Evolutionary conservation across 2,888 invertebrate genomes (phyloP).

Genomic region (Gymnoscelis rufifasciata): DNA sequence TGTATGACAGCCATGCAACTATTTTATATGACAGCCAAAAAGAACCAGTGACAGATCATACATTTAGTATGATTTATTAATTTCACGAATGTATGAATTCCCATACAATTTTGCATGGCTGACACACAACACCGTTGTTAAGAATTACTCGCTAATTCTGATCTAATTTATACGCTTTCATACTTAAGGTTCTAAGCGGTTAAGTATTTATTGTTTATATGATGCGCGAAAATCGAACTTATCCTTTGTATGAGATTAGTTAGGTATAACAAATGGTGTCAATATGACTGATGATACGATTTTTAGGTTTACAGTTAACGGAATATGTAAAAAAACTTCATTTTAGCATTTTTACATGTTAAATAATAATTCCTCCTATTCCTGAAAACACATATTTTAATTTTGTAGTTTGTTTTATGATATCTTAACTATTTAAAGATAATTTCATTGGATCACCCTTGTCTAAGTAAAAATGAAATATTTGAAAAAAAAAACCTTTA

Average conservation of each 20-base stretch:
- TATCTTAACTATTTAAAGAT: no score
- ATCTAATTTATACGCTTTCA: conserved; percentile 70
- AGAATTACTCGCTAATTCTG: conserved; percentile 55
- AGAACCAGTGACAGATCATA: conserved; percentile 28
- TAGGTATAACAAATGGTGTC: conserved; percentile 49
- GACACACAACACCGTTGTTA: conserved; percentile 48
- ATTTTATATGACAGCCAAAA: conserved; percentile 2
- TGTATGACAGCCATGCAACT: conserved; percentile 26
- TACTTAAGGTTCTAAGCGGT: conserved; percentile 72
- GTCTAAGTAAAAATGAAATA: no score
- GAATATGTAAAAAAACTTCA: not conserved
- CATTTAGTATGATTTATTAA: conserved; percentile 10
- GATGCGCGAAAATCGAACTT: conserved; percentile 40
- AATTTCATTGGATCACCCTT: no score
- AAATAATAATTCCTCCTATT: no score
- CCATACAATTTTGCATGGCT: conserved; percentile 23
- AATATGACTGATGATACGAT: conserved; percentile 24
- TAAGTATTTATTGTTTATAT: conserved; percentile 65
- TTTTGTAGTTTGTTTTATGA: no score
- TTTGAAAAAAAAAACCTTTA: no score
- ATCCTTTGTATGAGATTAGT: conserved; percentile 63
- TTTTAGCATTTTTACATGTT: no score
- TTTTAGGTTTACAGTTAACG: conserved; percentile 17
- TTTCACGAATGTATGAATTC: conserved; percentile 12
- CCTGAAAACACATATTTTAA: no score